Percentiles rank a stretch among this genome's conserved stretches.
Evolutionary conservation across 1,140 invertebrate species (phyloP).

Genomic region (Ladona fulva): DNA sequence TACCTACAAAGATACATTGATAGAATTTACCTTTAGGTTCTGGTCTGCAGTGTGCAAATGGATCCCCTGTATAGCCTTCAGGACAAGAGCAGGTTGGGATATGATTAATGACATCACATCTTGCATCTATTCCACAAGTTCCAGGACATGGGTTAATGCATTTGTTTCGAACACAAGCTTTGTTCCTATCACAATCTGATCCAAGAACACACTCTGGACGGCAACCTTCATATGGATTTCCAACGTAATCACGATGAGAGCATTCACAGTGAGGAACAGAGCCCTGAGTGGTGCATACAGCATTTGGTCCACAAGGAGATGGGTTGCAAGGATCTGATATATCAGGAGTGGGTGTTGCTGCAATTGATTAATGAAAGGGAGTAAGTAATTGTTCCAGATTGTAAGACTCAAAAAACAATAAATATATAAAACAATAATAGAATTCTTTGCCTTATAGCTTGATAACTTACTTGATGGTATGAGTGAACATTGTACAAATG

Average conservation of each 20-base stretch:
- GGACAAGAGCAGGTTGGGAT: conserved; percentile 72
- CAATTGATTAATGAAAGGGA: background rate
- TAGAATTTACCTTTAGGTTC: conserved; percentile 19
- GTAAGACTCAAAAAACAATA: background rate
- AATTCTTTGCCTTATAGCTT: no score
- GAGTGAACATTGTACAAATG: conserved; percentile 56
- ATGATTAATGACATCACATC: conserved; percentile 76
- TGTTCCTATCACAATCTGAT: conserved; percentile 68
- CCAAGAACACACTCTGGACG: conserved; percentile 72
- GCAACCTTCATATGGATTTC: conserved; percentile 72
- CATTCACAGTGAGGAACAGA: conserved; percentile 54
- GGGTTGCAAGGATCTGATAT: conserved; percentile 54
- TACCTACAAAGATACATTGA: no score
- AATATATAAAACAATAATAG: no score
- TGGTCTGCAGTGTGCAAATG: conserved; percentile 57
- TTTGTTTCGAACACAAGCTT: conserved; percentile 70
- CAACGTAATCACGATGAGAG: conserved; percentile 53
- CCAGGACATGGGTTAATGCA: conserved; percentile 72
- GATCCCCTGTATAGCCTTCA: conserved; percentile 65
- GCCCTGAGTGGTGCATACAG: conserved; percentile 48
- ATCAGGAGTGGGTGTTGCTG: conserved; percentile 30
- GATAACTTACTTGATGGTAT: conserved; percentile 38
- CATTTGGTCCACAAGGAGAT: conserved; percentile 70
- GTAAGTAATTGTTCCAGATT: background rate
- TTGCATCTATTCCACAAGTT: conserved; percentile 71